These are phyloP conservation scores for Elgonia sp. DNA, from an alignment of 2,888 invertebrate species.

Conservation along the genomic window DNA sequence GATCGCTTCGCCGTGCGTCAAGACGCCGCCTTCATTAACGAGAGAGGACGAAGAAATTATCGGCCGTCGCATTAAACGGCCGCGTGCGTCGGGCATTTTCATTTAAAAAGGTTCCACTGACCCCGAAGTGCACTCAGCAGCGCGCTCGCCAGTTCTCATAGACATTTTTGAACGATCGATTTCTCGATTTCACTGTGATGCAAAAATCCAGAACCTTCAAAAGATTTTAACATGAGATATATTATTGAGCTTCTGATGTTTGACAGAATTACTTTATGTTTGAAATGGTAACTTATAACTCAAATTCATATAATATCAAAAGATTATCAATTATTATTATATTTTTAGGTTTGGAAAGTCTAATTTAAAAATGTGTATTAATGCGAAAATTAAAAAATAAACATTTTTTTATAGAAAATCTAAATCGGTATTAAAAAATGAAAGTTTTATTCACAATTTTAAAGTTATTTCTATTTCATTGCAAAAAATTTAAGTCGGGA, in stretches of 20 bases:
- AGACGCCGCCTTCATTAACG: slow-evolving; percentile 33
- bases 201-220: slow-evolving; percentile 36
- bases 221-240: slow-evolving; percentile 36
- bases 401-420: too few species aligned
- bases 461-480: too few species aligned
- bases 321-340: too few species aligned
- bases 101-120: slow-evolving; percentile 67
- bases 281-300: too few species aligned
- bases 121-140: slow-evolving; percentile 66
- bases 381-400: too few species aligned
- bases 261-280: neutral
- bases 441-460: too few species aligned
- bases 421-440: too few species aligned
- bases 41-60: slow-evolving; percentile 51
- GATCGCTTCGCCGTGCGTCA: slow-evolving; percentile 55
- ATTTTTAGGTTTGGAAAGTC: too few species aligned
- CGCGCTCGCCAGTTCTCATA: slow-evolving; percentile 20
- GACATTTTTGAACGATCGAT: slow-evolving; percentile 65
- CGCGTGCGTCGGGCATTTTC: slow-evolving; percentile 57
- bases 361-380: too few species aligned
- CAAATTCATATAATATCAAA: too few species aligned
- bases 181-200: slow-evolving; percentile 64
- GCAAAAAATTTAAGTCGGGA: too few species aligned
- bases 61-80: slow-evolving; percentile 43
- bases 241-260: neutral